Evolutionary conservation across 2,888 invertebrate species (phyloP), one percentile per base, ranked within the genome.

Genomic region (Philereme transversata): DNA sequence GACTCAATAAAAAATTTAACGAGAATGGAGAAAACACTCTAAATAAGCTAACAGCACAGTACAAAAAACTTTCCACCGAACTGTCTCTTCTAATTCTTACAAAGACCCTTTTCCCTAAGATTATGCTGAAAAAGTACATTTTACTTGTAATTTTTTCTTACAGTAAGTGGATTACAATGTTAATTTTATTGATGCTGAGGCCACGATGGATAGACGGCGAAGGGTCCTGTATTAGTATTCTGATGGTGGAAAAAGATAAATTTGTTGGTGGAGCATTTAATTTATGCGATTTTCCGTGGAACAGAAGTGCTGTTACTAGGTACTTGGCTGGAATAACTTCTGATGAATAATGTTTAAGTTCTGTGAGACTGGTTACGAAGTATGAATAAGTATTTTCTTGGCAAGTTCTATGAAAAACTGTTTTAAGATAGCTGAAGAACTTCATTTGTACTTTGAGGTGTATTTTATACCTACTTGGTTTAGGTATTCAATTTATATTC

Each of bases 141-240:
- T 84, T 79, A 74, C 82, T 81, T 83, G 84, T 83, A 85, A 83
- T 86, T 86, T 90, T 79, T 87, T 84, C 79, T 74, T 78, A 81
- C 82, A 82, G 78, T 88, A 90, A 90, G 87, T 89, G 86, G 90
- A 90, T 90, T 88, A 91, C 86, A 86, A 90, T 90, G 90, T 90
- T 90, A 90, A 91, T 91, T 91, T 91, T 87, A 90, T 89, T 88
- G 90, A 90, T 88, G 89, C 84, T 76, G 76, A 82, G 79, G 78
- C 85, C 79, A 79, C 85, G 73, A 86, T 81, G 85, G 77, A 84
- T 84, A 84, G 84, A 83, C 79, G 64, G 63, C 62, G 69, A 68
- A 74, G 80, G 77, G 76, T 73, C 70, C 68, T 67, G 78, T 86
- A 90, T 91, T 90, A 91, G 90, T 91, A 91, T 90, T 84, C 91